Base-by-base conservation (phyloP, 2,113 vertebrate species). In the Erythrocebus patas region DNA sequence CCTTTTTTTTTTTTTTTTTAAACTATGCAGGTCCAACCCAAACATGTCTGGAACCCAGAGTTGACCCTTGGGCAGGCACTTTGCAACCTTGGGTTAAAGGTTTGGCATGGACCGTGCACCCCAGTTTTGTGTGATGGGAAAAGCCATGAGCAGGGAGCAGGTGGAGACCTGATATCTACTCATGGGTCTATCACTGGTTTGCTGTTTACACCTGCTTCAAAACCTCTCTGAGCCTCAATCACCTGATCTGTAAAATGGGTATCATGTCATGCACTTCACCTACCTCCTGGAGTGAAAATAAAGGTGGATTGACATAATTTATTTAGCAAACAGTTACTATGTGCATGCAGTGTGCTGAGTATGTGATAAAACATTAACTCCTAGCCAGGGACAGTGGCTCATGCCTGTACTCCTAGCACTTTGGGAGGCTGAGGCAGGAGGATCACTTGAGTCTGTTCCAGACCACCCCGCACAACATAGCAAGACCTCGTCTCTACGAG, bases 111-210 rank as follows among this genome's bases (percentile, higher is more conserved):
- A 45, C 82, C 0, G 1, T 25, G 4, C 6, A 45, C 12, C 25
- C 30, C 25, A 5, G 27, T 25, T 48, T 40, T 38, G 4, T 2
- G 27, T 30, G 43, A 27, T 4, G 5, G 83, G 50, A 45, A 76
- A 45, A 81, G 43, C 79, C 22, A 0, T 1, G 50, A 27, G 45
- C 45, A 32, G 78, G 40, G 55, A 38, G 27, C 38, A 11, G 27
- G 43, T 8, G 43, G 43, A 52, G 50, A 18, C 23, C 52, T 1
- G 13, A 70, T n/a, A 45, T 27, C 4, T 23, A 4, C 27, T 12
- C 0, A 0, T 4, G 40, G 5, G 12, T 50, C 38, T n/a, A 2
- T 55, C 9, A 1, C 1, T 0, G 2, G 38, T 35, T 10, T 43
- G n/a, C 79, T 40, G 23, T 52, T 43, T 1, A 2, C 8, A 9